phyloP scores from a whole-genome alignment of 2,888 invertebrate genomes.

The Hyposoter didymator region DNA sequence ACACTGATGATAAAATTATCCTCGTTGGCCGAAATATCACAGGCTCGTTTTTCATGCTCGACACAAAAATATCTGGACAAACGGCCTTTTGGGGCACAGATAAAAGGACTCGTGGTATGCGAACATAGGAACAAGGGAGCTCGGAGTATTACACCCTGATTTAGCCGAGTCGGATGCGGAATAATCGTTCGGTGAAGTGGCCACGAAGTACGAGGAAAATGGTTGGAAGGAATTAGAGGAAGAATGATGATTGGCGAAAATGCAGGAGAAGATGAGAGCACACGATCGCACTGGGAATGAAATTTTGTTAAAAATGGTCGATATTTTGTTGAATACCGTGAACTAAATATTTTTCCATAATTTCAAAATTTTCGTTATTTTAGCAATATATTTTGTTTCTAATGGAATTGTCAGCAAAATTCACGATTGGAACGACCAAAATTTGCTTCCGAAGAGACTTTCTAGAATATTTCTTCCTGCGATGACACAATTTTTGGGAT shows the following conservation, averaged over 20 bases:
- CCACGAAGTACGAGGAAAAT: conserved; percentile 21
- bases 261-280: conserved; percentile 60
- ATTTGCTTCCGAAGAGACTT: no score
- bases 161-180: conserved; percentile 51
- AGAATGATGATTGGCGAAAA: conserved; percentile 64
- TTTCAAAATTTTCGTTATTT: no score
- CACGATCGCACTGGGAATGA: no score
- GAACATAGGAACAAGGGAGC: conserved; percentile 5
- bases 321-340: no score
- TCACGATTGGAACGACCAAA: no score
- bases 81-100: neutral
- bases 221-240: conserved; percentile 52
- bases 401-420: no score
- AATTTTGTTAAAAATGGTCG: no score
- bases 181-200: conserved; percentile 56
- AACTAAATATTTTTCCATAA: no score
- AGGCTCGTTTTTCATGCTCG: neutral
- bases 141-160: conserved; percentile 26
- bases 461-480: no score
- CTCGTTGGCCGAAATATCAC: neutral
- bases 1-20: neutral
- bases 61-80: neutral
- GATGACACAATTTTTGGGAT: no score
- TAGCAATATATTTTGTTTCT: no score
- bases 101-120: conserved; percentile 23